Conservation (phyloP, 2,113 vertebrate genomes). For the Dendropsophus ebraccatus region DNA sequence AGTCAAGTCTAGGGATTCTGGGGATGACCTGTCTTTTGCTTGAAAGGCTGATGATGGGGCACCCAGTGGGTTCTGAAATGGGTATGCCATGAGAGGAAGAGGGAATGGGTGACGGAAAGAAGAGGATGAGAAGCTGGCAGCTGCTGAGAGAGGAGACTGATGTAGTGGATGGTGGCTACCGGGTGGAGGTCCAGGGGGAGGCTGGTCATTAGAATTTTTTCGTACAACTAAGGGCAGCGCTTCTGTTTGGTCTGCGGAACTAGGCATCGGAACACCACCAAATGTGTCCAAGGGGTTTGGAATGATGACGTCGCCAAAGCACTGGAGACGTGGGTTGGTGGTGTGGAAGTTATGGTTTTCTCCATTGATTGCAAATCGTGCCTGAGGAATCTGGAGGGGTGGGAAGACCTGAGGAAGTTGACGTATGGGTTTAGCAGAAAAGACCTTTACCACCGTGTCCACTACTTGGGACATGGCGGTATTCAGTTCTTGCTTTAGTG, state of each 20-base stretch:
- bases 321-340: slow-evolving; percentile 92
- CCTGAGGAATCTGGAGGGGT: slow-evolving; percentile 86
- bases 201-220: slow-evolving; percentile 90
- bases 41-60: slow-evolving; percentile 83
- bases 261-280: slow-evolving; percentile 83
- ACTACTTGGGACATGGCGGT: slow-evolving; percentile 97
- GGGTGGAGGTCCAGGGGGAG: slow-evolving; percentile 77
- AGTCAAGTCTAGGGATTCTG: slow-evolving; percentile 92
- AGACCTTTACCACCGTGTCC: slow-evolving; percentile 97
- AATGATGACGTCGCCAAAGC: slow-evolving; percentile 95
- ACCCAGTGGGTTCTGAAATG: slow-evolving; percentile 90
- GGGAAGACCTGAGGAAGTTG: slow-evolving; percentile 89
- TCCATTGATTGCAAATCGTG: slow-evolving; percentile 85
- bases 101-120: slow-evolving; percentile 97
- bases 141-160: slow-evolving; percentile 89
- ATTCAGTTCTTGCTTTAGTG: slow-evolving; percentile 96
- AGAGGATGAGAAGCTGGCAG: slow-evolving; percentile 88
- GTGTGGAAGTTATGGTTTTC: slow-evolving; percentile 94
- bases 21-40: slow-evolving; percentile 90
- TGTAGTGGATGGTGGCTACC: slow-evolving; percentile 89
- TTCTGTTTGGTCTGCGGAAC: slow-evolving; percentile 92
- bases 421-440: slow-evolving; percentile 87
- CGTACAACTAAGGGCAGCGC: slow-evolving; percentile 95
- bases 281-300: slow-evolving; percentile 92
- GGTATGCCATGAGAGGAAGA: slow-evolving; percentile 95